Conservation (phyloP, 2,888 invertebrate genomes). For the Meteorus cinctellus region DNA sequence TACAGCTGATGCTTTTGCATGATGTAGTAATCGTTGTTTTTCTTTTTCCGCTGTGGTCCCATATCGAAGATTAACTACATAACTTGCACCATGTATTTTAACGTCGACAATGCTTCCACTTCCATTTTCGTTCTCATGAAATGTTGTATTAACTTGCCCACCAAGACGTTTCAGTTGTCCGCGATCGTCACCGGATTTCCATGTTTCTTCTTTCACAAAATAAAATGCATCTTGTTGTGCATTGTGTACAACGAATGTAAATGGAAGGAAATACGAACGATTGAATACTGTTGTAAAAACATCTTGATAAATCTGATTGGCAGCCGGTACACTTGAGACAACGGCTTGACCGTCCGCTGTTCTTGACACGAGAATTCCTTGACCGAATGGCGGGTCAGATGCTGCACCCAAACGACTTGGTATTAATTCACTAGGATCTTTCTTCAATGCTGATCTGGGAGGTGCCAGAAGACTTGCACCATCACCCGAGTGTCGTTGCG, state of each 20-base stretch:
- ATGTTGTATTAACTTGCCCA: constrained; percentile 92
- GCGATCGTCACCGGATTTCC: constrained; percentile 91
- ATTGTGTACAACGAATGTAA: constrained; percentile 90
- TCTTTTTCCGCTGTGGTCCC: constrained; percentile 94
- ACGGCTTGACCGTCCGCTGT: constrained; percentile 86
- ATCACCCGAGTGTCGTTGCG: constrained; percentile 85
- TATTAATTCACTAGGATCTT: constrained; percentile 81
- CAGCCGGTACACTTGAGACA: constrained; percentile 89
- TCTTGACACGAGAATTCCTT: constrained; percentile 88
- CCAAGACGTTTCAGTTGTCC: constrained; percentile 92
- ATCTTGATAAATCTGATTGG: constrained; percentile 92
- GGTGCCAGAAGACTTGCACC: constrained; percentile 85
- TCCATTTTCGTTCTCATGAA: constrained; percentile 89
- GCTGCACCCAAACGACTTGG: constrained; percentile 86
- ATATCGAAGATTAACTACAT: constrained; percentile 94
- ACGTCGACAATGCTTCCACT: constrained; percentile 86
- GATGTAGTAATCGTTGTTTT: constrained; percentile 89
- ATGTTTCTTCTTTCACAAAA: constrained; percentile 93
- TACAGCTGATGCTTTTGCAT: constrained; percentile 90
- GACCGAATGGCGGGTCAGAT: constrained; percentile 92
- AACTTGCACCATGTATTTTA: constrained; percentile 92
- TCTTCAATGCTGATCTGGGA: constrained; percentile 86
- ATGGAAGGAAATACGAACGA: constrained; percentile 88
- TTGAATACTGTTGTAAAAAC: constrained; percentile 95
- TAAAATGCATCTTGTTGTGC: constrained; percentile 94